A percentile compares a stretch with the other conserved stretches of the same genome.
Evolutionary conservation across 2,797 vertebrate species (phyloP).

Genomic region (Eupleurogrammus muticus): DNA sequence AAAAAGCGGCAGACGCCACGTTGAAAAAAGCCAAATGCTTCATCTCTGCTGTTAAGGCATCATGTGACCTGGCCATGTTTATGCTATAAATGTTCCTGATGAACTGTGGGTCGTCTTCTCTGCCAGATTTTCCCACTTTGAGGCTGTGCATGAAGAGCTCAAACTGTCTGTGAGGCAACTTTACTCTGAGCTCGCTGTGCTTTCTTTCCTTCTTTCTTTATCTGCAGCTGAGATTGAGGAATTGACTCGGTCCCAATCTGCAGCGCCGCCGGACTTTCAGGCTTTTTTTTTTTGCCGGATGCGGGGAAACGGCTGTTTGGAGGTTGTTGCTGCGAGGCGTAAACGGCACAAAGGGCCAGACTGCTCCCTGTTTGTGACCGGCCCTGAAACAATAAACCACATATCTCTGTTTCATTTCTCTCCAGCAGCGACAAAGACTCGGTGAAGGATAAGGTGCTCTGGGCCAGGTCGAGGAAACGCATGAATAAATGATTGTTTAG

Average conservation of each 20-base stretch:
- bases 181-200: conserved; percentile 13
- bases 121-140: conserved; percentile 1
- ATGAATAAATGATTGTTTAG: background rate
- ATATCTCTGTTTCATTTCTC: conserved; percentile 55
- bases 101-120: conserved; percentile 1
- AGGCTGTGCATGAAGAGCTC: conserved; percentile 13
- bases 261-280: conserved; percentile 10
- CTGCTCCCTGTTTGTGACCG: conserved; percentile 31
- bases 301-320: conserved; percentile 13
- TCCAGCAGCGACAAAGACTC: conserved; percentile 55
- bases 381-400: conserved; percentile 52
- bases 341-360: conserved; percentile 40
- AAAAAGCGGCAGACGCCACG: background rate
- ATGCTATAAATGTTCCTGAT: background rate
- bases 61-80: background rate
- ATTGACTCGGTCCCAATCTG: conserved; percentile 28
- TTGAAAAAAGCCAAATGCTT: background rate
- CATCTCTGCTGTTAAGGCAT: background rate
- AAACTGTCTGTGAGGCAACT: conserved; percentile 11
- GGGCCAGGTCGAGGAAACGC: background rate
- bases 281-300: no score
- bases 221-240: conserved; percentile 17
- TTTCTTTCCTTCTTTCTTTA: no score
- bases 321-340: conserved; percentile 45
- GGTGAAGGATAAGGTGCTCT: conserved; percentile 37